Percentiles rank a stretch among this genome's conserved stretches.
Evolutionary conservation across 1,140 invertebrate genomes (phyloP).

Genomic region (Rhynchophorus ferrugineus): DNA sequence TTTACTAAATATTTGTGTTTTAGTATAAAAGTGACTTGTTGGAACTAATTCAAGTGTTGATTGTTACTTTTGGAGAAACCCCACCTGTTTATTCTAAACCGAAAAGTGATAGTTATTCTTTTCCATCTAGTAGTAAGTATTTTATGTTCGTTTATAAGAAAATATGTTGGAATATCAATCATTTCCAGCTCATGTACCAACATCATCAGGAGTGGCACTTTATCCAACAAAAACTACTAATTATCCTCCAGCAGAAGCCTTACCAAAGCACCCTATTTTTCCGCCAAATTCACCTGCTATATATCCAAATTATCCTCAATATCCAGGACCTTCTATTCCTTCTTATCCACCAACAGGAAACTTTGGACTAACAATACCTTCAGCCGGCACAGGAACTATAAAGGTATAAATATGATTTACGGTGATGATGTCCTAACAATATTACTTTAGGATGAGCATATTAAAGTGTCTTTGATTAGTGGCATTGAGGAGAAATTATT

Average conservation of each 20-base stretch:
- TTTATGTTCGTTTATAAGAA: too few species aligned
- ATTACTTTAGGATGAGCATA: conserved; percentile 87
- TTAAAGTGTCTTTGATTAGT: conserved; percentile 84
- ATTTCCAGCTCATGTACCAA: too few species aligned
- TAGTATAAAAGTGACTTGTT: too few species aligned
- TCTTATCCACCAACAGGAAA: conserved; percentile 33
- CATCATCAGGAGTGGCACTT: conserved; percentile 8
- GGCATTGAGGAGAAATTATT: conserved; percentile 92
- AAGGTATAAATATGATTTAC: conserved; percentile 35
- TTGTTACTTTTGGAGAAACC: conserved; percentile 86
- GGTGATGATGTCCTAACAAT: too few species aligned
- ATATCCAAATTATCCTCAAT: too few species aligned
- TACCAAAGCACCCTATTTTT: conserved; percentile 13
- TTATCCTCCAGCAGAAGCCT: conserved; percentile 13
- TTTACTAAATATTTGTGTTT: too few species aligned
- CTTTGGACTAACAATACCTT: conserved; percentile 30
- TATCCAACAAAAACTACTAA: conserved; percentile 28
- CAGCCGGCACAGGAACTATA: conserved; percentile 64
- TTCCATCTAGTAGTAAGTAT: conserved; percentile 50
- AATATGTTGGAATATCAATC: too few species aligned
- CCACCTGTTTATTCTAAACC: conserved; percentile 86
- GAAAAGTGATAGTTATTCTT: conserved; percentile 50
- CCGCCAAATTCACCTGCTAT: too few species aligned
- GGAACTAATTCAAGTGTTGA: conserved; percentile 85
- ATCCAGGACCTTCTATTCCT: too few species aligned